phyloP scores from a whole-genome alignment of 2,113 vertebrate species.

The Pao palembangensis region DNA sequence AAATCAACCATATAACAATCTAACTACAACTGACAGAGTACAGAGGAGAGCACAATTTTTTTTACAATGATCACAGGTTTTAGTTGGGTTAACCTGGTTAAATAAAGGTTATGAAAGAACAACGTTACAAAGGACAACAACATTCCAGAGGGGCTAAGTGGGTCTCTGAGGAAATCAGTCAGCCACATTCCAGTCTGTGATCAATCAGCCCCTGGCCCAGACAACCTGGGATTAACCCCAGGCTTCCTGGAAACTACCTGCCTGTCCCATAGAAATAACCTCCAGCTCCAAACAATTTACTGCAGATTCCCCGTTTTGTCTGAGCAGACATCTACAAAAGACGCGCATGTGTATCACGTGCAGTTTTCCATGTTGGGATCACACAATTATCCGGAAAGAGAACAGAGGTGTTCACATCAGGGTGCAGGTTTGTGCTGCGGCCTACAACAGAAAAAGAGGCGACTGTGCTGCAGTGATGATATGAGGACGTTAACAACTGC shows the following conservation, averaged over 20 bases:
- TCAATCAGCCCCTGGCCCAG: slow-evolving; percentile 69
- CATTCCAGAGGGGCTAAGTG: slow-evolving; percentile 64
- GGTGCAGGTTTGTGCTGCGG: background rate
- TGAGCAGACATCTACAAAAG: slow-evolving; percentile 22
- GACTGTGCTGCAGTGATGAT: slow-evolving; percentile 16
- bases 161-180: slow-evolving; percentile 65
- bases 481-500: slow-evolving; percentile 16
- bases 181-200: slow-evolving; percentile 71
- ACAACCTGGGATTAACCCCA: slow-evolving; percentile 62
- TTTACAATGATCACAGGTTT: slow-evolving; percentile 4
- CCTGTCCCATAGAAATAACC: slow-evolving; percentile 26
- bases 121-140: slow-evolving; percentile 57
- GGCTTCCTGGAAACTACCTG: slow-evolving; percentile 55
- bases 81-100: slow-evolving; percentile 37
- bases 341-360: slow-evolving; percentile 10
- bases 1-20: background rate
- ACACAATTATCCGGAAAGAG: slow-evolving; percentile 39
- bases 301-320: slow-evolving; percentile 26
- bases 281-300: slow-evolving; percentile 14
- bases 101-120: slow-evolving; percentile 55
- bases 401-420: slow-evolving; percentile 5
- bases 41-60: background rate
- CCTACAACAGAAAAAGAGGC: background rate
- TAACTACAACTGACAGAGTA: background rate
- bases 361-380: slow-evolving; percentile 33